A percentile compares a stretch with the other conserved stretches of the same genome.
Conservation (phyloP, 1,140 invertebrate species). For the Cotesia glomerata region DNA sequence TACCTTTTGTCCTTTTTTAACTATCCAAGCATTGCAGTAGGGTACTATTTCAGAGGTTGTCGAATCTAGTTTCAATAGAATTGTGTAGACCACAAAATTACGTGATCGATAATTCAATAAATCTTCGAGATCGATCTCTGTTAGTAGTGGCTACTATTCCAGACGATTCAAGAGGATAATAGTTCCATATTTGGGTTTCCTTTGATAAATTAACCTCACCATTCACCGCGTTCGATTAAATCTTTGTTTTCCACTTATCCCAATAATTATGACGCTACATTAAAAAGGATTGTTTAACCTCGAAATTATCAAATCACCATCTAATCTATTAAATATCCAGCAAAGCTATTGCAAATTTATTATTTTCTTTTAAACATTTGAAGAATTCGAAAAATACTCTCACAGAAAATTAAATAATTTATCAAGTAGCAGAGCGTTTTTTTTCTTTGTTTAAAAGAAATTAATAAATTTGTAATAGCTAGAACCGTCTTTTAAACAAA, state of each 20-base stretch:
- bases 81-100: background rate
- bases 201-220: background rate
- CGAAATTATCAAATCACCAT: too few relatives aligned
- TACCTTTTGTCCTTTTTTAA: background rate
- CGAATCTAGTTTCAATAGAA: background rate
- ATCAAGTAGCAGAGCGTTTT: too few relatives aligned
- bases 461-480: too few relatives aligned
- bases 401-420: too few relatives aligned
- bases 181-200: background rate
- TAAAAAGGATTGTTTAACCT: too few relatives aligned
- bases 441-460: too few relatives aligned
- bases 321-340: too few relatives aligned
- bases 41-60: background rate
- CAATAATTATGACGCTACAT: too few relatives aligned
- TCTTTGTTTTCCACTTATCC: background rate
- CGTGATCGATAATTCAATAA: conserved; percentile 26
- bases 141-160: background rate
- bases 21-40: background rate
- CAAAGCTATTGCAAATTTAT: too few relatives aligned
- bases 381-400: too few relatives aligned
- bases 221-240: conserved; percentile 3
- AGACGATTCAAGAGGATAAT: conserved; percentile 8
- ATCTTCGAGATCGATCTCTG: conserved; percentile 7
- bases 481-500: too few relatives aligned
- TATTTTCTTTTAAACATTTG: too few relatives aligned